These are phyloP conservation scores for Siderastrea siderea DNA, from an alignment of 92 coral and sea anemone species.

Conservation along the genomic window DNA sequence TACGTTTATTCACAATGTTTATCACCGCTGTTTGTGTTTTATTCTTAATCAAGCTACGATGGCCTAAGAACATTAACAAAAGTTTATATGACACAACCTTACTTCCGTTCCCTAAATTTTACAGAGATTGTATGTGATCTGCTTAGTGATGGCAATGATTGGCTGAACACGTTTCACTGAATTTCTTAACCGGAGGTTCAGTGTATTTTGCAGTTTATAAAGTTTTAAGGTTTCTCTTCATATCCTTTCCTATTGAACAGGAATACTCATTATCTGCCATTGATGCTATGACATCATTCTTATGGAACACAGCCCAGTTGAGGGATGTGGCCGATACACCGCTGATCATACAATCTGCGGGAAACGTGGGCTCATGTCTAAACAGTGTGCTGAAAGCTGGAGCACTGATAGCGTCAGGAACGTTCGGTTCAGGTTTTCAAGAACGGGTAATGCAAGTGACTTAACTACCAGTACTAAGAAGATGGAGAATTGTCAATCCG, in stretches of 20 bases:
- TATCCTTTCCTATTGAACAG: not conserved
- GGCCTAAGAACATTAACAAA: too few relatives aligned
- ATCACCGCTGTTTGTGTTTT: too few relatives aligned
- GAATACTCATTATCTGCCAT: slow-evolving; percentile 15
- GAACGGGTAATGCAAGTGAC: slow-evolving; percentile 5
- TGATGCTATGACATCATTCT: slow-evolving; percentile 20
- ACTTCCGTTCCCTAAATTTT: too few relatives aligned
- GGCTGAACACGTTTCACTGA: too few relatives aligned
- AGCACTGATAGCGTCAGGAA: slow-evolving; percentile 20
- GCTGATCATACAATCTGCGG: slow-evolving; percentile 30
- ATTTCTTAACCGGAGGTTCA: too few relatives aligned
- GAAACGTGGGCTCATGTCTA: slow-evolving; percentile 44
- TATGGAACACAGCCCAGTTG: slow-evolving; percentile 6
- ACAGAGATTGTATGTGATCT: too few relatives aligned
- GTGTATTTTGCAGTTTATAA: too few relatives aligned
- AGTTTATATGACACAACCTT: too few relatives aligned
- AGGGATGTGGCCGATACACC: slow-evolving; percentile 19
- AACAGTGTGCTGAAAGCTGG: slow-evolving; percentile 33
- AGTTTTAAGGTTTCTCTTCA: not conserved
- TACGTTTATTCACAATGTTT: too few relatives aligned
- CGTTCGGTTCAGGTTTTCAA: slow-evolving; percentile 18
- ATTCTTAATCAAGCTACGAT: too few relatives aligned
- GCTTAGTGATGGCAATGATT: too few relatives aligned
- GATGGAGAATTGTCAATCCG: too few relatives aligned
- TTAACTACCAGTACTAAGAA: not conserved